These are phyloP conservation scores for Nemoura dubitans DNA, from an alignment of 2,888 invertebrate species.

Conservation along the genomic window DNA sequence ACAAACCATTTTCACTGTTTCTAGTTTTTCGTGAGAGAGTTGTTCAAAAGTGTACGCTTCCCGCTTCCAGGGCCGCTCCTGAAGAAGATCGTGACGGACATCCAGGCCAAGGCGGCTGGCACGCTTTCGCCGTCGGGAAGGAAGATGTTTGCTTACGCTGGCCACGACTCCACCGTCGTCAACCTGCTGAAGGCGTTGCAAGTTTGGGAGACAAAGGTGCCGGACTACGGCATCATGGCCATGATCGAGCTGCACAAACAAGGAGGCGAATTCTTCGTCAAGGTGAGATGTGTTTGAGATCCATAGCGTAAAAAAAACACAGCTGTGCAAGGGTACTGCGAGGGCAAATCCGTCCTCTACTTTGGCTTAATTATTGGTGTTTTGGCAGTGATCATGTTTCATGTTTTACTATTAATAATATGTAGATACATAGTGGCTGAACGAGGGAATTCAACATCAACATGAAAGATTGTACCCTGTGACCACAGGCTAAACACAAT, in stretches of 20 bases:
- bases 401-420: no score
- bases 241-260: conserved; percentile 72
- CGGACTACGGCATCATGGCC: conserved; percentile 70
- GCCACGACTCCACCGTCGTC: conserved; percentile 78
- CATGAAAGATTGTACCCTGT: no score
- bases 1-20: no score
- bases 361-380: no score
- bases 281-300: conserved; percentile 62
- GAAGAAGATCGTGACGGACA: conserved; percentile 69
- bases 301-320: no score
- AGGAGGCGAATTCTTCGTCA: conserved; percentile 64
- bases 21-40: no score
- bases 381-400: conserved; percentile 56
- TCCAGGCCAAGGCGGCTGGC: conserved; percentile 64
- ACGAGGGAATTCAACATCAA: no score
- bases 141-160: conserved; percentile 73
- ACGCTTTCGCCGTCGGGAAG: conserved; percentile 61
- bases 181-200: conserved; percentile 71
- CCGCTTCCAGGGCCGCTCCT: conserved; percentile 58
- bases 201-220: conserved; percentile 72
- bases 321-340: no score
- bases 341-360: no score
- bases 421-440: no score
- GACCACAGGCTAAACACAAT: no score
- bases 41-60: not conserved